phyloP scores from a whole-genome alignment of 2,888 invertebrate genomes.

The Caenorhabditis becei region DNA sequence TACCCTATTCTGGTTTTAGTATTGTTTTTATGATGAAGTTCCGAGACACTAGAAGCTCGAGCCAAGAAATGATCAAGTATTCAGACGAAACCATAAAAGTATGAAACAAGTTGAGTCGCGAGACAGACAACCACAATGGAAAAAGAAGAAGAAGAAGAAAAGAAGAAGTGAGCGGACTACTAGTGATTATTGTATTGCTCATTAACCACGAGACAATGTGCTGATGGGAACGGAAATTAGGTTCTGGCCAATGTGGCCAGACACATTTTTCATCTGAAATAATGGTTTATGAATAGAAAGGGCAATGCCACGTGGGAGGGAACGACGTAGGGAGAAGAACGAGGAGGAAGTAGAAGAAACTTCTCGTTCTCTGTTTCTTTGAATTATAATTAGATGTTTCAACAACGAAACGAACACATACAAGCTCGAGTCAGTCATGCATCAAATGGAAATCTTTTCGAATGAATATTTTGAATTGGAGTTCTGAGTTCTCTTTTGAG shows the following conservation, averaged over 20 bases:
- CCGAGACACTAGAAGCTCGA: background rate
- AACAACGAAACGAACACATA: slow-evolving; percentile 1
- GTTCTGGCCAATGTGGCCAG: background rate
- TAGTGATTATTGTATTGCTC: slow-evolving; percentile 10
- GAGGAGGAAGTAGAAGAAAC: background rate
- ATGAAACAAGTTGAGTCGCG: slow-evolving; percentile 16
- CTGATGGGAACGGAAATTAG: background rate
- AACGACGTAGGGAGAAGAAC: background rate
- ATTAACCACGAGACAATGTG: slow-evolving; percentile 3
- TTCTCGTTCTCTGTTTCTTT: background rate
- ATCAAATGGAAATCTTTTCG: background rate
- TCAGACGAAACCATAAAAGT: slow-evolving; percentile 44
- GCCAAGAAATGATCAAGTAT: slow-evolving; percentile 19
- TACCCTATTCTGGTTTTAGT: slow-evolving; percentile 8
- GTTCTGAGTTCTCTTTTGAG: background rate
- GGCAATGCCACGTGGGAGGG: background rate
- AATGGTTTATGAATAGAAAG: background rate
- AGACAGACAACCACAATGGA: slow-evolving; percentile 21
- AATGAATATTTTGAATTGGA: background rate
- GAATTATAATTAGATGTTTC: slow-evolving; percentile 1
- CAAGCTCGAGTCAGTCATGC: background rate
- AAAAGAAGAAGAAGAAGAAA: background rate
- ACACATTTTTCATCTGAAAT: background rate
- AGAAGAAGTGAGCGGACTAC: slow-evolving; percentile 5
- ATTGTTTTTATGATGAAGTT: slow-evolving; percentile 15